phyloP scores from a whole-genome alignment of 2,888 invertebrate species.

The Allophyes oxyacanthae region DNA sequence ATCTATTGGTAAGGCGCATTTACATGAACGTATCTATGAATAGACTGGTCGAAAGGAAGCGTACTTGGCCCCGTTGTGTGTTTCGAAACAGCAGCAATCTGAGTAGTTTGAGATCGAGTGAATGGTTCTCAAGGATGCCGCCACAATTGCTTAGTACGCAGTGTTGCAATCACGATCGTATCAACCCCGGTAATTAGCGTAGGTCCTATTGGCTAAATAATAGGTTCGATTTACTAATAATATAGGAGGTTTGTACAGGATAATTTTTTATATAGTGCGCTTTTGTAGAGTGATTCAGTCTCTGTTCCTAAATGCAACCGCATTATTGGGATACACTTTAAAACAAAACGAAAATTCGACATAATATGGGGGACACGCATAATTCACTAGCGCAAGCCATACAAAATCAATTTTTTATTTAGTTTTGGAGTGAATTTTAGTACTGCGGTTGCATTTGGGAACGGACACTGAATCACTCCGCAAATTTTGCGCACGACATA shows the following conservation, averaged over 20 bases:
- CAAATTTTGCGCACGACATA: no score
- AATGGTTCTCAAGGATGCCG: conserved; percentile 68
- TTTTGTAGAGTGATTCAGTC: no score
- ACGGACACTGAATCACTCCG: no score
- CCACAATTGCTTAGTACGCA: conserved; percentile 59
- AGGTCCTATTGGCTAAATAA: conserved; percentile 15
- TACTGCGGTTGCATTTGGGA: no score
- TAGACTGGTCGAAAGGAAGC: conserved; percentile 74
- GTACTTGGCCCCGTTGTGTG: conserved; percentile 78
- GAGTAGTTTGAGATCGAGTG: conserved; percentile 68
- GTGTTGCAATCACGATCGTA: conserved; percentile 50
- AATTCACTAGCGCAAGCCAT: no score
- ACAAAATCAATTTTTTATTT: no score
- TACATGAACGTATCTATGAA: conserved; percentile 50
- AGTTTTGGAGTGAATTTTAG: no score
- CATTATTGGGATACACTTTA: no score
- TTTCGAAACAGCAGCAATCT: conserved; percentile 70
- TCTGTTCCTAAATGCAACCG: no score
- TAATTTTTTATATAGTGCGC: no score
- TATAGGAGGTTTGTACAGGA: conserved; percentile 7
- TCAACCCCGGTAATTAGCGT: conserved; percentile 37
- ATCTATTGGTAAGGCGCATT: conserved; percentile 45
- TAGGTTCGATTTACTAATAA: conserved; percentile 17
- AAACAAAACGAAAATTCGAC: no score
- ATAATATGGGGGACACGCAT: no score